A percentile compares a stretch with the other conserved stretches of the same genome.
These are phyloP conservation scores for Staurois parvus DNA, from an alignment of 2,797 vertebrate species.

Conservation along the genomic window DNA sequence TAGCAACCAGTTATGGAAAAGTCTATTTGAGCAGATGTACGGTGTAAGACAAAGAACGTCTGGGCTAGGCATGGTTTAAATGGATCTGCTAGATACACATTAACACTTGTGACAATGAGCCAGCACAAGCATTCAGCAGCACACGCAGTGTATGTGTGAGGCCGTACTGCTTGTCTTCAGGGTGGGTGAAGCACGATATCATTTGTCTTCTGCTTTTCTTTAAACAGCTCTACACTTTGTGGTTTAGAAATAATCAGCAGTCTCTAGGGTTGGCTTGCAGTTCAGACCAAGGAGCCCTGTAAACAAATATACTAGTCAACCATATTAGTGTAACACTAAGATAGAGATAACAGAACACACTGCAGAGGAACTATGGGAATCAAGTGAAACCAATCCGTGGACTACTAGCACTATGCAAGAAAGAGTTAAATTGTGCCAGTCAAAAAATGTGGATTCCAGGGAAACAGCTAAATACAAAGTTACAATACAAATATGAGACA, in stretches of 20 bases:
- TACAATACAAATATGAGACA: too few species aligned
- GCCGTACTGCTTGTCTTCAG: slow-evolving; percentile 28
- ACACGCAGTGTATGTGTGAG: slow-evolving; percentile 4
- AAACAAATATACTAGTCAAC: slow-evolving; percentile 16
- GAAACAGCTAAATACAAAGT: too few species aligned
- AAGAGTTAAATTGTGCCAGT: too few species aligned
- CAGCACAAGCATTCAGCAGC: slow-evolving; percentile 15
- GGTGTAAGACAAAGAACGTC: slow-evolving; percentile 31
- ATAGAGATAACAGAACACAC: background rate
- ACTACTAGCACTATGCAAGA: too few species aligned
- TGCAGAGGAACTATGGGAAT: background rate
- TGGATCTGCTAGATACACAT: slow-evolving; percentile 48
- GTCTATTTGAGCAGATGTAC: slow-evolving; percentile 60
- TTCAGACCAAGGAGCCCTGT: background rate
- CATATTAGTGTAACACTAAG: background rate
- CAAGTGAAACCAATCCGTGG: background rate
- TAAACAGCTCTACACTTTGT: slow-evolving; percentile 29
- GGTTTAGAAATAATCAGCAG: slow-evolving; percentile 35
- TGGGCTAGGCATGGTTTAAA: slow-evolving; percentile 41
- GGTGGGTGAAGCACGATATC: slow-evolving; percentile 19
- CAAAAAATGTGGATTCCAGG: too few species aligned
- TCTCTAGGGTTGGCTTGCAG: slow-evolving; percentile 16
- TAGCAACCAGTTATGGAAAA: slow-evolving; percentile 69
- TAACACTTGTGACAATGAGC: slow-evolving; percentile 40
- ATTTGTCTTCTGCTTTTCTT: slow-evolving; percentile 31